Evolutionary conservation across 1,140 invertebrate species (phyloP), one percentile per base, ranked within the genome.

Genomic region (Sycophaga agraensis): DNA sequence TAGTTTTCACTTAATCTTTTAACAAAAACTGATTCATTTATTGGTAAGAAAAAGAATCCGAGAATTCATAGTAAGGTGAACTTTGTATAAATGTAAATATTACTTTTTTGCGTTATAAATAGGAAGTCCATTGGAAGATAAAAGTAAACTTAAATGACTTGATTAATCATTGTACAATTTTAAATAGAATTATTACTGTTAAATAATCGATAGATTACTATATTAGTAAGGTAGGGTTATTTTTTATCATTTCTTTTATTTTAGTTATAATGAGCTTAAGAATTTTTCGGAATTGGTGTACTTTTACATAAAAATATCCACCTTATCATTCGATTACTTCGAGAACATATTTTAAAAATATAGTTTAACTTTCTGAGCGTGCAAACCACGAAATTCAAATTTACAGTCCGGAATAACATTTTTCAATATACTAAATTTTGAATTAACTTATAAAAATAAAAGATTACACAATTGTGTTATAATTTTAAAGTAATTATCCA

Each of bases 231-330:
- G n/a, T n/a, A n/a, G n/a, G n/a, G n/a, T n/a, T n/a, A n/a, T n/a
- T n/a, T 58, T 35, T 8, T 53, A 42, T 50, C 73, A 73, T 73
- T 65, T 67, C 70, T 74, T 66, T 63, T 65, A 69, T 54, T 68
- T 63, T 68, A 57, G 3, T 17, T 21, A 50, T 9, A n/a, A 37
- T 39, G 14, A 24, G 17, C 2, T 12, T 51, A 22, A 51, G 14
- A 8, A 37, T 37, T 24, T 51, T n/a, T 26, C 19, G 11, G 11
- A 37, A 22, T 37, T 4, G 6, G n/a, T 12, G 26, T 12, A n/a
- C 70, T 73, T 63, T 71, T 69, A 71, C 70, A 66, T 69, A 69
- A 73, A 67, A 63, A 66, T 54, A 42, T 68, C 65, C 42, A 50
- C 56, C 68, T 26, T 28, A 46, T 54, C 37, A 31, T 24, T 34